Evolutionary conservation across 2,888 invertebrate genomes (phyloP), one percentile per base, ranked within the genome.

Genomic region (Acleris literana): DNA sequence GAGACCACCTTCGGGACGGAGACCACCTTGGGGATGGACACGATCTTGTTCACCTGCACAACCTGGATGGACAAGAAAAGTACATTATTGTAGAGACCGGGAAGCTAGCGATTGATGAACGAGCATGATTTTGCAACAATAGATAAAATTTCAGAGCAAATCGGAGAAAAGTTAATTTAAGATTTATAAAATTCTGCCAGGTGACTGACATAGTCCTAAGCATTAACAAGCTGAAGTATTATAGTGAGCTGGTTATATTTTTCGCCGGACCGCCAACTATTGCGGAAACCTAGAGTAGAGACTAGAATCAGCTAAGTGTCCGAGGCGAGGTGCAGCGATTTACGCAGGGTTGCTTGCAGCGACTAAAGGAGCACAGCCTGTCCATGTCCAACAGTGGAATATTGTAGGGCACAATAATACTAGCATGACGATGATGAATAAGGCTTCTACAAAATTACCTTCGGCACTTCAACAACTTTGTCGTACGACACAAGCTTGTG

Each of bases 381-480:
- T 5, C 9, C 3, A 33, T 33, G 9, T 3, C 33, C 9, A 33
- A 33, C 9, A 7, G 29, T 9, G 2, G 1, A 1, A 7, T 29
- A 29, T 0, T 29, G 9, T 9, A 9, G 29, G 29, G 33, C 33
- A 33, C 2, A 9, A 33, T 33, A 29, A 7, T 29, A 7, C 25
- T 7, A 25, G 6, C 6, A 25, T 25, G 25, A 1, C 1, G 6
- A 39, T 11, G 4, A 13, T 39, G 39, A 39, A 13, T 39, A 13
- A 13, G 4, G 13, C 13, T 13, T 39, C 4, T n/a, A n/a, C n/a
- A n/a, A 33, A 20, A 60, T 70, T 67, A 86, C 88, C 82, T 78
- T 82, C 16, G 86, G 87, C 5, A 82, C 82, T 49, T 77, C 75
- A 4, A 85, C 81, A 20, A 84, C 73, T 60, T 82, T 86, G 75